A percentile compares a stretch with the other conserved stretches of the same genome.
Conservation (phyloP, 2,888 invertebrate species). For the Acrocyrtus sp. region DNA sequence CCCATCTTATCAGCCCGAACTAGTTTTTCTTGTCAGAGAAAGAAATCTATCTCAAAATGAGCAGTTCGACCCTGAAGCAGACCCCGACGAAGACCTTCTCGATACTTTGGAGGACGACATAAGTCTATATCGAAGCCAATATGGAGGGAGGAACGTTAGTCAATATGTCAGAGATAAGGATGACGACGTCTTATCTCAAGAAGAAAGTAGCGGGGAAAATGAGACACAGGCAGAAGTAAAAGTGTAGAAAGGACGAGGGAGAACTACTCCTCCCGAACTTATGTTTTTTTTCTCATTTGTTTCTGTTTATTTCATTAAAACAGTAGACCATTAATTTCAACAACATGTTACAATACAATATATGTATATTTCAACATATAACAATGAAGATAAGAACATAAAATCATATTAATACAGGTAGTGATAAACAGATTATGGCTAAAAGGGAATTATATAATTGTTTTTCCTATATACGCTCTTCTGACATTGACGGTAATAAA, state of each 20-base stretch:
- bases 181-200: constrained; percentile 8
- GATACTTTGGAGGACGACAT: constrained; percentile 40
- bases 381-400: constrained; percentile 40
- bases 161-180: constrained; percentile 20
- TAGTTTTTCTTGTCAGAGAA: constrained; percentile 38
- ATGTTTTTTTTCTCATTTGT: constrained; percentile 5
- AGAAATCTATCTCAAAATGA: neutral
- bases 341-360: constrained; percentile 43
- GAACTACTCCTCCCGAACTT: neutral
- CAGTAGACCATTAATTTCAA: constrained; percentile 51
- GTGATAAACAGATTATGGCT: too few relatives aligned
- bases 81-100: constrained; percentile 23
- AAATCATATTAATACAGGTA: too few relatives aligned
- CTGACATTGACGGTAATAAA: too few relatives aligned
- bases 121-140: neutral
- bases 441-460: too few relatives aligned
- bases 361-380: constrained; percentile 44
- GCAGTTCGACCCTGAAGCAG: constrained; percentile 18
- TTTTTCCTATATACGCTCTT: too few relatives aligned
- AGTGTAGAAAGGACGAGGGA: neutral
- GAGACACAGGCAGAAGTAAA: too few relatives aligned
- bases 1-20: constrained; percentile 39
- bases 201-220: constrained; percentile 9
- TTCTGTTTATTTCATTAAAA: constrained; percentile 41
- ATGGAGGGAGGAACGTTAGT: constrained; percentile 3